These are phyloP conservation scores for Apis mellifera DNA, from an alignment of 1,140 invertebrate genomes.

Conservation along the genomic window DNA sequence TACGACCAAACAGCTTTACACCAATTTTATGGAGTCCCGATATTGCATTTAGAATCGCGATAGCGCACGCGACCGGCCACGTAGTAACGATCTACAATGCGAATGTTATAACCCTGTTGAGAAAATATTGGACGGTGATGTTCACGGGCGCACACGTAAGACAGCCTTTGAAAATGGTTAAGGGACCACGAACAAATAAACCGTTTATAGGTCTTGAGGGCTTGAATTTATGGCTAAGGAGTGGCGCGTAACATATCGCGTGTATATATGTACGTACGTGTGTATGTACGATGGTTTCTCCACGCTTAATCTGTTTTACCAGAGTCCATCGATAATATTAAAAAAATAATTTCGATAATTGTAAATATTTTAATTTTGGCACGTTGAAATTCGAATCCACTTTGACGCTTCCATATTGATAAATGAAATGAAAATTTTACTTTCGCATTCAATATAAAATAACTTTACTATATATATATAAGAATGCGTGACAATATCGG, in stretches of 20 bases:
- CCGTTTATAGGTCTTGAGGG: constrained; percentile 41
- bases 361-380: no score
- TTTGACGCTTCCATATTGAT: no score
- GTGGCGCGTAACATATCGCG: constrained; percentile 29
- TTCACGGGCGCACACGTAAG: constrained; percentile 10
- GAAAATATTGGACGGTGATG: constrained; percentile 49
- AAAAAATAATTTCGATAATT: neutral
- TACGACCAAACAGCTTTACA: constrained; percentile 72
- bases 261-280: neutral
- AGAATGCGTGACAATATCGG: no score
- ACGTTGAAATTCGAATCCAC: no score
- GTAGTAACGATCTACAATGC: constrained; percentile 45
- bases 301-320: neutral
- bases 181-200: constrained; percentile 48
- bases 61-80: constrained; percentile 60
- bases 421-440: no score
- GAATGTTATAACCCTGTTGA: constrained; percentile 39
- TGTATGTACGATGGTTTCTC: neutral
- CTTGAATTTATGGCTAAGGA: constrained; percentile 47
- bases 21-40: constrained; percentile 71
- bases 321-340: neutral
- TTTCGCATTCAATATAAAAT: no score
- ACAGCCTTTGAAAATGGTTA: constrained; percentile 51
- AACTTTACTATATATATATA: no score
- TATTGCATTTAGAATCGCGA: constrained; percentile 73